phyloP scores from a whole-genome alignment of 2,113 vertebrate genomes.

The Myiopsitta monachus region DNA sequence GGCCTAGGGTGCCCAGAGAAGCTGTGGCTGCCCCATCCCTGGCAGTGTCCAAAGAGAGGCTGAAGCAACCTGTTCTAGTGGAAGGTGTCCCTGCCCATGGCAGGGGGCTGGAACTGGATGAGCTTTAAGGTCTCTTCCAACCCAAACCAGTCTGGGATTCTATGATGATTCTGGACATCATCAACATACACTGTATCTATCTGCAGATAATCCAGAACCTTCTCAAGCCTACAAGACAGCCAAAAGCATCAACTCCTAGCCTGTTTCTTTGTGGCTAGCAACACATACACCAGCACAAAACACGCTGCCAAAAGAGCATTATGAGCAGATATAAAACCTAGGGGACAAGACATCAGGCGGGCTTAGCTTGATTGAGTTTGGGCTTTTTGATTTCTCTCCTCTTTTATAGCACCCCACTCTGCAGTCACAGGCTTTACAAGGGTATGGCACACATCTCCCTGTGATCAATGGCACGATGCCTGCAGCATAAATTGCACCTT shows the following conservation, averaged over 20 bases:
- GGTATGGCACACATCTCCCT: background rate
- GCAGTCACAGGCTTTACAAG: background rate
- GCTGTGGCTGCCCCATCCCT: background rate
- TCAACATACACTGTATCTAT: fast-evolving
- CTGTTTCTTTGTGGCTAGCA: background rate
- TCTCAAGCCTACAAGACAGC: background rate
- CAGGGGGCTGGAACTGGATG: background rate
- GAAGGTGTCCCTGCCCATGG: background rate
- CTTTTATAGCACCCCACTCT: background rate
- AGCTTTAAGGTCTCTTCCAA: background rate
- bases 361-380: background rate
- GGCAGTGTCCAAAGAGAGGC: background rate
- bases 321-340: background rate
- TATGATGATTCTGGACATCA: background rate
- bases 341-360: background rate
- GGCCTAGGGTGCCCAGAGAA: background rate
- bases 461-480: background rate
- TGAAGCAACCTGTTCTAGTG: background rate
- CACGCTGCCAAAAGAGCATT: background rate
- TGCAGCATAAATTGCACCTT: background rate
- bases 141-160: background rate
- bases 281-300: background rate
- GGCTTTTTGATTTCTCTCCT: background rate
- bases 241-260: background rate
- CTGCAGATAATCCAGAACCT: background rate